These are phyloP conservation scores for Zaprionus tsacasi DNA, from an alignment of 1,140 invertebrate genomes.

Conservation along the genomic window DNA sequence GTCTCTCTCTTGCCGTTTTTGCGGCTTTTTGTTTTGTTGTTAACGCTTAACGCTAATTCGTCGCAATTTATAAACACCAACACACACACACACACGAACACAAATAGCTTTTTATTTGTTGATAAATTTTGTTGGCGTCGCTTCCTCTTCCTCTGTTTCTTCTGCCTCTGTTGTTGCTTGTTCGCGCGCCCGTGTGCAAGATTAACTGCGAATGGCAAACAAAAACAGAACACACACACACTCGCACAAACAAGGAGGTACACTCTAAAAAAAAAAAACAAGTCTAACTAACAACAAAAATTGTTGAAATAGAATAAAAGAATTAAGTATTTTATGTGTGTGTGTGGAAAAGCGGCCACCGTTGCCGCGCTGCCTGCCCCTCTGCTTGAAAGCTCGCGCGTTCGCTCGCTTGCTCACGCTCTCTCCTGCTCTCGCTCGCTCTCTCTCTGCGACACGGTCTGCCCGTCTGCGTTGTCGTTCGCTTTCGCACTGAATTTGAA, in stretches of 20 bases:
- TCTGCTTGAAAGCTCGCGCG: not conserved
- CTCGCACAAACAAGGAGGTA: not conserved
- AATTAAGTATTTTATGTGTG: conserved; percentile 2
- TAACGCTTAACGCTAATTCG: conserved; percentile 35
- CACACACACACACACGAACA: conserved; percentile 2
- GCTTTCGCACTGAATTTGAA: conserved; percentile 65
- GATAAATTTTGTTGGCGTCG: conserved; percentile 39
- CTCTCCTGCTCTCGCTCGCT: conserved; percentile 7
- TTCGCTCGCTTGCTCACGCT: conserved; percentile 16
- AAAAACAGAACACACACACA: conserved; percentile 19
- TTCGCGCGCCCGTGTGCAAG: conserved; percentile 5
- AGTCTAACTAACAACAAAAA: conserved; percentile 19
- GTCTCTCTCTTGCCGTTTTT: conserved; percentile 9
- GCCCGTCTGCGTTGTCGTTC: conserved; percentile 55
- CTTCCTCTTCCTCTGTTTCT: not conserved
- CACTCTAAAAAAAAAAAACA: conserved; percentile 28
- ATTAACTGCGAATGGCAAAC: conserved; percentile 30
- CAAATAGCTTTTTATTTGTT: conserved; percentile 49
- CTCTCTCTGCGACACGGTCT: conserved; percentile 23
- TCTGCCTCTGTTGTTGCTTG: conserved; percentile 11
- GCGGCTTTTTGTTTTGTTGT: conserved; percentile 36
- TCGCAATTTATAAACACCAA: conserved; percentile 33
- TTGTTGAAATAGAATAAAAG: conserved; percentile 26
- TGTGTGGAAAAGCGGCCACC: conserved; percentile 41
- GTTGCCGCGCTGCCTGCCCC: conserved; percentile 9